A percentile compares a stretch with the other conserved stretches of the same genome.
Evolutionary conservation across 1,140 invertebrate genomes (phyloP).

Genomic region (Drosophila pseudoananassae): DNA sequence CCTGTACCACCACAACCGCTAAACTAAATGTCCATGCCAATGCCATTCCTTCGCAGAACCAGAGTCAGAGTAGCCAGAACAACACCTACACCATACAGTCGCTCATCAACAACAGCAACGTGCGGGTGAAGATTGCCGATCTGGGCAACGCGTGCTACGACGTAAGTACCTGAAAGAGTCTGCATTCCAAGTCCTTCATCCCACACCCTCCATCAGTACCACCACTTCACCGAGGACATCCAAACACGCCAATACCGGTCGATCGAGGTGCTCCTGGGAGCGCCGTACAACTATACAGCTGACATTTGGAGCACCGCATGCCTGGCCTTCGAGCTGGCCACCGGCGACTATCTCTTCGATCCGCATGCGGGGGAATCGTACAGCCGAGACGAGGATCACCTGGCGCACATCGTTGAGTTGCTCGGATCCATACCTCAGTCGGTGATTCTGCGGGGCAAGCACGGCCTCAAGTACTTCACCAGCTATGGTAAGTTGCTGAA

Average conservation of each 20-base stretch:
- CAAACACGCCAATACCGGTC: slow-evolving; percentile 99
- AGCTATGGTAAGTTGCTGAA: slow-evolving; percentile 70
- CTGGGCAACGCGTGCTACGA: slow-evolving; percentile 99
- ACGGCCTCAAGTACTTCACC: slow-evolving; percentile 83
- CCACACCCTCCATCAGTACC: slow-evolving; percentile 58
- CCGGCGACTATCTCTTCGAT: slow-evolving; percentile 99
- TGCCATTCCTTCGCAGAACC: slow-evolving; percentile 81
- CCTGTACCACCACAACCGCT: slow-evolving; percentile 56
- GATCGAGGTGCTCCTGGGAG: slow-evolving; percentile 95
- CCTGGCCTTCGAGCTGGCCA: slow-evolving; percentile 99
- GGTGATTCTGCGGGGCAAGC: slow-evolving; percentile 80
- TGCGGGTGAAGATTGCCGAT: slow-evolving; percentile 98
- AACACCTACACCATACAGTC: slow-evolving; percentile 88
- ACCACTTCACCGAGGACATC: slow-evolving; percentile 90
- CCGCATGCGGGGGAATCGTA: slow-evolving; percentile 95
- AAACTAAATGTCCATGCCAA: slow-evolving; percentile 80
- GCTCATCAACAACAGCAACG: slow-evolving; percentile 93
- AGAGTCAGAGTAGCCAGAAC: slow-evolving; percentile 70
- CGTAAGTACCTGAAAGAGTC: slow-evolving; percentile 56
- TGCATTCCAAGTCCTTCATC: background rate
- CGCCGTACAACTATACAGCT: slow-evolving; percentile 96
- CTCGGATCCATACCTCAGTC: slow-evolving; percentile 95
- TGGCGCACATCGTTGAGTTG: slow-evolving; percentile 99
- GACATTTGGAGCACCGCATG: slow-evolving; percentile 99
- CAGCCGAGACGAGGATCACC: slow-evolving; percentile 98